phyloP scores from a whole-genome alignment of 1,140 invertebrate genomes.

The Drosophila busckii region DNA sequence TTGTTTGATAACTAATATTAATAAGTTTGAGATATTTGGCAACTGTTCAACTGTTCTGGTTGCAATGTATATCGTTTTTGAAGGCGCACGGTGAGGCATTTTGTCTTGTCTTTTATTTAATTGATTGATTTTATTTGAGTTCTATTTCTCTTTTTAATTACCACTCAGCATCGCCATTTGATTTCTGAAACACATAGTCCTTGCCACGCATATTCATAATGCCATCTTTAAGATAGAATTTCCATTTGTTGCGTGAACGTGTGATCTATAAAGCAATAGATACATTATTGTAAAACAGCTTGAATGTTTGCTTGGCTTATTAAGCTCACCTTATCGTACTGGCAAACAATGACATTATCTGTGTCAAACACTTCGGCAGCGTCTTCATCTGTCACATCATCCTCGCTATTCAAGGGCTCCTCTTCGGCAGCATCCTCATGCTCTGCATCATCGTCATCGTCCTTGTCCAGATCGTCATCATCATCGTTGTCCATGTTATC shows the following conservation, averaged over 20 bases:
- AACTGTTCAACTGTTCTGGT: slow-evolving; percentile 1
- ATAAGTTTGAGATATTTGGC: slow-evolving; percentile 14
- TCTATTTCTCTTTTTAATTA: slow-evolving; percentile 79
- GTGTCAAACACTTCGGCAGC: slow-evolving; percentile 97
- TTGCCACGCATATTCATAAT: slow-evolving; percentile 99
- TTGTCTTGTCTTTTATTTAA: slow-evolving; percentile 49
- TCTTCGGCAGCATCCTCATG: slow-evolving; percentile 89
- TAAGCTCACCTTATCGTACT: slow-evolving; percentile 99
- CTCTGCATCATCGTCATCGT: slow-evolving; percentile 86
- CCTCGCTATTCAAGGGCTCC: slow-evolving; percentile 96
- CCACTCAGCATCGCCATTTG: slow-evolving; percentile 99
- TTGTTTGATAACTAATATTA: slow-evolving; percentile 40
- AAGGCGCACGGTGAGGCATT: slow-evolving; percentile 59
- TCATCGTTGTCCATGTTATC: slow-evolving; percentile 85
- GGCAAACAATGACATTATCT: slow-evolving; percentile 99
- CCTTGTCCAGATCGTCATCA: slow-evolving; percentile 87
- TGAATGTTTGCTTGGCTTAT: slow-evolving; percentile 37
- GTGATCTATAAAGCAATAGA: slow-evolving; percentile 85
- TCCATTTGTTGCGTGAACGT: slow-evolving; percentile 98
- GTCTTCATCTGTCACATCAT: slow-evolving; percentile 98
- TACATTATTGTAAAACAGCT: background rate
- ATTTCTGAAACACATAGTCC: slow-evolving; percentile 99
- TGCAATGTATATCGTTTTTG: slow-evolving; percentile 8
- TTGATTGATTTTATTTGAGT: slow-evolving; percentile 41
- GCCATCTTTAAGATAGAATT: slow-evolving; percentile 99